Evolutionary conservation across 1,140 invertebrate genomes (phyloP), one percentile per base, ranked within the genome.

Genomic region (Halesus radiatus): DNA sequence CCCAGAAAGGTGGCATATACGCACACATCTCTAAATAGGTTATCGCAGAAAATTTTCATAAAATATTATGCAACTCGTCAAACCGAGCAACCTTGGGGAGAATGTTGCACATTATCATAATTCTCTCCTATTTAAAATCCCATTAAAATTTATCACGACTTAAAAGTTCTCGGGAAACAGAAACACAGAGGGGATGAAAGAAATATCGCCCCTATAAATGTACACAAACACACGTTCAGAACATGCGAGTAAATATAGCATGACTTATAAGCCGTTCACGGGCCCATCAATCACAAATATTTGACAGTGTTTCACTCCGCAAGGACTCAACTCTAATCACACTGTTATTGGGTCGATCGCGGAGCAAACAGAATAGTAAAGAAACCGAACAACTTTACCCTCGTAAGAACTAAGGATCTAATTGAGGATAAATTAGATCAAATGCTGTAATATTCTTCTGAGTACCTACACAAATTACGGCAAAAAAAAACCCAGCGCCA

Each of bases 171-270:
- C 13, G 22, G 22, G 62, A 32, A 37, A 66, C 26, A 66, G 62
- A 29, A 60, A 45, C 8, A 10, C 62, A 16, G 16, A 22, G 26
- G 62, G 20, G n/a, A 15, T 29, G 62, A 2, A 29, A 29, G 62
- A 66, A 66, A 32, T 29, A 66, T 66, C 62, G 16, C 62, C 1
- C 8, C 29, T 66, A 13, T 45, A 45, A 45, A 45, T 66, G 13
- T 32, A 66, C 29, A 66, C n/a, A 23, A 26, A 32, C 62, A 66
- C 62, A 66, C 22, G 23, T 29, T 66, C 62, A 29, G 62, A 26
- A 16, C 62, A 66, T 66, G 23, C 62, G 22, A 66, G 62, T 66
- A 66, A 66, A 66, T 26, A 66, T 66, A 66, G 62, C 62, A 66
- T 66, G 62, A 66, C 29, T 66, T 66, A 66, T 32, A 66, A 66